phyloP scores from a whole-genome alignment of 64 coral and sea anemone genomes.

The Actinia equina region DNA sequence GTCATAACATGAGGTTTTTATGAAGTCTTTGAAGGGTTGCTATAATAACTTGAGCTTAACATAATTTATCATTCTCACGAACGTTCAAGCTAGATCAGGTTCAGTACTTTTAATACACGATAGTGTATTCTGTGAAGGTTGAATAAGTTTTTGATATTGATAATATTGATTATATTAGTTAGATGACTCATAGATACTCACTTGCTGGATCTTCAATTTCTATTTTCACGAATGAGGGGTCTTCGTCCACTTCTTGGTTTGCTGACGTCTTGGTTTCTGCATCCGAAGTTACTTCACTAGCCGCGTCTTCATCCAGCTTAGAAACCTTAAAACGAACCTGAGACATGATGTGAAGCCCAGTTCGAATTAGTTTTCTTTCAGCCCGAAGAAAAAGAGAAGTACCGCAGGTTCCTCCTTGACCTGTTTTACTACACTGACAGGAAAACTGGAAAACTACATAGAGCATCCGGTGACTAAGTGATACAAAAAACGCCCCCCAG shows the following conservation, averaged over 20 bases:
- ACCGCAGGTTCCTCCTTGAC: neutral
- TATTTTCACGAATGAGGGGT: neutral
- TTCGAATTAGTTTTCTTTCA: neutral
- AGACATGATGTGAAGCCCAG: constrained; percentile 51
- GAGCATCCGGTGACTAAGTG: neutral
- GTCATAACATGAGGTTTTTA: neutral
- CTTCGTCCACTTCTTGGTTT: neutral
- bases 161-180: too few species aligned
- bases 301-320: neutral
- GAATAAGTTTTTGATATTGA: too few species aligned
- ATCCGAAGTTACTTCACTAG: neutral
- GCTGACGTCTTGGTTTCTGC: neutral
- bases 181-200: neutral
- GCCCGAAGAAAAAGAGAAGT: neutral
- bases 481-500: neutral
- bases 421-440: neutral
- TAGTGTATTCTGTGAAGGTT: neutral
- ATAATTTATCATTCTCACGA: neutral
- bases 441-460: neutral
- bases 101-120: neutral
- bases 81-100: neutral
- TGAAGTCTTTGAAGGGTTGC: neutral
- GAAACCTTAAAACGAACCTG: constrained; percentile 76
- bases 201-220: constrained; percentile 28
- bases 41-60: too few species aligned